Evolutionary conservation across 2,888 invertebrate genomes (phyloP), one percentile per base, ranked within the genome.

Genomic region (Stegophylla sp.): DNA sequence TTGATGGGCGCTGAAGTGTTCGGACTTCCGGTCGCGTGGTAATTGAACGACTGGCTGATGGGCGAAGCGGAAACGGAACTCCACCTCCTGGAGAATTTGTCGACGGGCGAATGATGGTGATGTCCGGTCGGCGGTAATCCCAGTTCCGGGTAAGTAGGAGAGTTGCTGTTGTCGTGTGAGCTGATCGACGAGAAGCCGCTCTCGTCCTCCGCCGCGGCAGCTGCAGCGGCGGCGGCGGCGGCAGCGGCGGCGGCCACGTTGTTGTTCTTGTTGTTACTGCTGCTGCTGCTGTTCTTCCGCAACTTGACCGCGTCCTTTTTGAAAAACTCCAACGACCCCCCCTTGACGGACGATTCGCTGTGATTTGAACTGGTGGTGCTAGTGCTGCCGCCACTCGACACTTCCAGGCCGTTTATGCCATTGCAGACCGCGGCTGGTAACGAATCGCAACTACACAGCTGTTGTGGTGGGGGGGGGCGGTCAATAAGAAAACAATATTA

Each of bases 121-220:
- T n/a, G n/a, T 0, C 83, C 83, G 12, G 84, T 84, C n/a, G 84
- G 71, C 12, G 84, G 85, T 41, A 85, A 83, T 23, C 85, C 84
- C 20, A 84, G 82, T 82, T 85, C 84, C 15, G 84, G 84, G 69
- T 84, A 85, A 48, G 83, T 84, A 17, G 84, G 83, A n/a, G 83
- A 82, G 43, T 82, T 82, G 41, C 93, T 93, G 67, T 93, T 90
- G 85, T 94, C 94, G 87, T 94, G 93, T 86, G 94, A 94, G 86
- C 91, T 93, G 89, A 94, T 92, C 12, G 94, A 94, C 17, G 93
- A 93, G 87, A 94, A 94, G 43, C 94, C 94, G 85, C 94, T 94
- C 86, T 94, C 94, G 84, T 94, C 93, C 86, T 94, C 94, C 13
- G 88, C 88, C 0, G 87, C 83, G 26, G 26, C 3, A 3, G 34